Conservation (phyloP, 2,888 invertebrate genomes). For the Meteorus cinctellus region DNA sequence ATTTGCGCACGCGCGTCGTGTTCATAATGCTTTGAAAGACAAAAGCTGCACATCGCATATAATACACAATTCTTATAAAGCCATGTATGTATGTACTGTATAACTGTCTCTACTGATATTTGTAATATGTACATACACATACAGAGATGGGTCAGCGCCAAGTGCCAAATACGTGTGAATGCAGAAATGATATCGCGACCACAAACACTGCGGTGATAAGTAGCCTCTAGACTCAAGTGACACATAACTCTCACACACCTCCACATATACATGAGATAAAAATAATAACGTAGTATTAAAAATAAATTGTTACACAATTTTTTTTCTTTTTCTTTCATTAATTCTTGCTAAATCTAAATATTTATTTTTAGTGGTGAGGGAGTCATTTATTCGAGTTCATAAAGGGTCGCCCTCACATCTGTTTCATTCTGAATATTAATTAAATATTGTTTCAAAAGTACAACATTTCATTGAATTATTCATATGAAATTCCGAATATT, state of each 20-base stretch:
- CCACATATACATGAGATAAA: conserved; percentile 3
- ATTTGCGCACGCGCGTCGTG: conserved; percentile 38
- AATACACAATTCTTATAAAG: conserved; percentile 9
- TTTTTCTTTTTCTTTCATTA: not conserved
- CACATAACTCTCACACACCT: conserved; percentile 13
- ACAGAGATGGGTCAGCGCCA: conserved; percentile 11
- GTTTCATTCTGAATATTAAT: too few species aligned
- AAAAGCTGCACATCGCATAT: conserved; percentile 38
- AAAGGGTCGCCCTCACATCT: too few species aligned
- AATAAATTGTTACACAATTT: not conserved
- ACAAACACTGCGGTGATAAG: conserved; percentile 39
- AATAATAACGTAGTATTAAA: not conserved
- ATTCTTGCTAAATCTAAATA: too few species aligned
- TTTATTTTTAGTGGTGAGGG: too few species aligned
- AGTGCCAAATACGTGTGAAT: conserved; percentile 19
- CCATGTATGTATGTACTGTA: not conserved
- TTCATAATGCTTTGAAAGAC: conserved; percentile 14
- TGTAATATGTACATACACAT: conserved; percentile 13
- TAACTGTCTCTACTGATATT: not conserved
- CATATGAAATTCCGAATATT: too few species aligned
- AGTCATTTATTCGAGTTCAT: too few species aligned
- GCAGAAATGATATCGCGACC: conserved; percentile 38
- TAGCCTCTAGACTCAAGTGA: conserved; percentile 41
- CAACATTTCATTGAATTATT: too few species aligned
- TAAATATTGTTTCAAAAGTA: too few species aligned